Evolutionary conservation across 1,140 invertebrate genomes (phyloP), one percentile per base, ranked within the genome.

Genomic region (Drosophila repleta): DNA sequence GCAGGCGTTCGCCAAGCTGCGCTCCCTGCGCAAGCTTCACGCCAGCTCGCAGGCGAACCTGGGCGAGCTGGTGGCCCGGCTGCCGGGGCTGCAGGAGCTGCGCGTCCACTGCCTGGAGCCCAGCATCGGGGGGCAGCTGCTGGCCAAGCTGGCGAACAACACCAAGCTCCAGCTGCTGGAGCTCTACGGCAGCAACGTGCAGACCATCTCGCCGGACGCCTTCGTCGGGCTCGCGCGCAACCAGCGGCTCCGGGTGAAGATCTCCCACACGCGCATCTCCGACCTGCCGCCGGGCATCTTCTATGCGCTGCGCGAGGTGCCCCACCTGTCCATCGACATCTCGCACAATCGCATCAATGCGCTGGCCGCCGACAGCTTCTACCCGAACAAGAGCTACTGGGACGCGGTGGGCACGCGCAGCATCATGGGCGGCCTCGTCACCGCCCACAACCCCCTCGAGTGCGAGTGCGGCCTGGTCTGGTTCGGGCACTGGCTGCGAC

Each of bases 401-500:
- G 96, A 97, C 91, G 94, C 95, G 70, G 95, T 96, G 45, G 96
- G 96, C 18, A 97, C 96, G 5, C 68, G 91, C 39, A 91, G 83
- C 76, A 90, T 92, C 90, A 66, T 93, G 96, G 97, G 97, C 83
- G 97, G 97, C 11, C 92, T 98, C 46, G 94, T 96, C 26, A 93
- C 97, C 65, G 94, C 96, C 6, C 95, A 96, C 41, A 98, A 98
- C 92, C 96, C 96, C 0, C 94, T 97, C 84, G 94, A 94, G 15
- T 98, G 97, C 79, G 96, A 97, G 74, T 98, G 97, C 88, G 96
- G 96, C 52, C 93, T 97, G 37, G 96, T 97, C 4, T 98, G 97
- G 97, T 93, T 97, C 24, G 96, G 96, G 1, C 94, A 96, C 48
- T 98, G 97, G 97, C 92, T 97, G 49, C 93, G 97, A 15, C 93